Percentiles rank a stretch among this genome's conserved stretches.
phyloP scores from a whole-genome alignment of 2,113 vertebrate species.

The Origma solitaria region DNA sequence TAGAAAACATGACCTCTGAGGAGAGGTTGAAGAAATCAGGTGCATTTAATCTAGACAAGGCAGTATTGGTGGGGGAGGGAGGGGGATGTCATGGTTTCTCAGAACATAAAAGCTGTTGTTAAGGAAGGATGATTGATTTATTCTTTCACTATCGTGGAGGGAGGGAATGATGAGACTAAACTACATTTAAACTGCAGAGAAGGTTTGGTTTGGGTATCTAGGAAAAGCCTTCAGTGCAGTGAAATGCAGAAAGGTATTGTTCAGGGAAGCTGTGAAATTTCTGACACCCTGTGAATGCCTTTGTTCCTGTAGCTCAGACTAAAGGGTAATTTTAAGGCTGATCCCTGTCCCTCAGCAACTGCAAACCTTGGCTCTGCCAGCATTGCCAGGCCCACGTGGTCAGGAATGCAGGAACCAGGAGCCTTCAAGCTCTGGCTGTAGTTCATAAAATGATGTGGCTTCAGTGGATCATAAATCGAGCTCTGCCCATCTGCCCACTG shows the following conservation, averaged over 20 bases:
- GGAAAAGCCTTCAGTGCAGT: neutral
- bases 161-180: neutral
- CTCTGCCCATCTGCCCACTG: neutral
- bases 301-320: neutral
- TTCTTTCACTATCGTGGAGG: neutral
- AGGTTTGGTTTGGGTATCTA: neutral
- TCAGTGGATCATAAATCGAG: neutral
- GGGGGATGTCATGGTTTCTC: constrained; percentile 1
- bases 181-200: neutral
- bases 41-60: constrained; percentile 13
- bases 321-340: neutral
- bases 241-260: neutral
- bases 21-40: constrained; percentile 12
- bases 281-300: neutral
- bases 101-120: constrained; percentile 26
- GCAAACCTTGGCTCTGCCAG: neutral
- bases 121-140: constrained; percentile 26
- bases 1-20: constrained; percentile 25
- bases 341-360: neutral
- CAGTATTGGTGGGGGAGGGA: neutral
- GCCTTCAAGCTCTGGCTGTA: neutral
- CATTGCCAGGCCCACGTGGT: neutral
- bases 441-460: neutral
- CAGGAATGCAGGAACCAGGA: neutral
- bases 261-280: neutral